phyloP scores from a whole-genome alignment of 2,888 invertebrate genomes.

The Dastarcus helophoroides region DNA sequence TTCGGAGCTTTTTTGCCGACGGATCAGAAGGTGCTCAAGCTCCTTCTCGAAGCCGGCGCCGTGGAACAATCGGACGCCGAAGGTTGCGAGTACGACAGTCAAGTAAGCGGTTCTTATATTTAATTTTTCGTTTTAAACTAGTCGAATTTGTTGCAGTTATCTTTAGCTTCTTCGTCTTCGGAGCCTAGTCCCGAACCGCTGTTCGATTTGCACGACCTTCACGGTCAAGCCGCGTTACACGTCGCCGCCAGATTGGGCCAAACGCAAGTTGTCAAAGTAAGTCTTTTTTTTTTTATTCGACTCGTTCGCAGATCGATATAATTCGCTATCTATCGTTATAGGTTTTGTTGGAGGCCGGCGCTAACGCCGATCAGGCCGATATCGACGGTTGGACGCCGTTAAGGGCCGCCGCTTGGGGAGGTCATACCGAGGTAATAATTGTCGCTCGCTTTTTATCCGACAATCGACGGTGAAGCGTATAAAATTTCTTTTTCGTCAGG shows the following conservation, averaged over 20 bases:
- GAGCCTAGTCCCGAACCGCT: constrained; percentile 39
- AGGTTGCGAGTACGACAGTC: constrained; percentile 35
- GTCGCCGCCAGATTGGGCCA: constrained; percentile 73
- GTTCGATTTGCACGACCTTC: constrained; percentile 52
- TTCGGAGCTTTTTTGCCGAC: constrained; percentile 51
- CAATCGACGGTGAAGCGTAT: too few relatives aligned
- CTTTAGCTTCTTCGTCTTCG: constrained; percentile 33
- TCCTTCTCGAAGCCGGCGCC: constrained; percentile 66
- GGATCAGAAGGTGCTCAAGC: constrained; percentile 57
- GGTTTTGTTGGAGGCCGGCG: constrained; percentile 47
- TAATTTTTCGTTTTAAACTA: background rate
- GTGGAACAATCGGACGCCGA: constrained; percentile 41
- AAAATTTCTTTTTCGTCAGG: constrained; percentile 35
- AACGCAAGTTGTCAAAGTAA: constrained; percentile 43
- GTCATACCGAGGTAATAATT: constrained; percentile 83
- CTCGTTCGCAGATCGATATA: too few relatives aligned
- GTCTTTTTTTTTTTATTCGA: background rate
- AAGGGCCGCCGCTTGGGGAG: constrained; percentile 91
- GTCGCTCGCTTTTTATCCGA: too few relatives aligned
- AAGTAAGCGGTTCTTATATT: constrained; percentile 29
- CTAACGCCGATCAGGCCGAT: constrained; percentile 66
- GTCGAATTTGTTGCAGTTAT: constrained; percentile 24
- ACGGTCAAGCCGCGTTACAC: constrained; percentile 79
- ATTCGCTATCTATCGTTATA: constrained; percentile 15
- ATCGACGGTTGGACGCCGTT: constrained; percentile 84